Evolutionary conservation across 2,113 vertebrate species (phyloP), one percentile per base, ranked within the genome.

Genomic region (Riparia riparia): DNA sequence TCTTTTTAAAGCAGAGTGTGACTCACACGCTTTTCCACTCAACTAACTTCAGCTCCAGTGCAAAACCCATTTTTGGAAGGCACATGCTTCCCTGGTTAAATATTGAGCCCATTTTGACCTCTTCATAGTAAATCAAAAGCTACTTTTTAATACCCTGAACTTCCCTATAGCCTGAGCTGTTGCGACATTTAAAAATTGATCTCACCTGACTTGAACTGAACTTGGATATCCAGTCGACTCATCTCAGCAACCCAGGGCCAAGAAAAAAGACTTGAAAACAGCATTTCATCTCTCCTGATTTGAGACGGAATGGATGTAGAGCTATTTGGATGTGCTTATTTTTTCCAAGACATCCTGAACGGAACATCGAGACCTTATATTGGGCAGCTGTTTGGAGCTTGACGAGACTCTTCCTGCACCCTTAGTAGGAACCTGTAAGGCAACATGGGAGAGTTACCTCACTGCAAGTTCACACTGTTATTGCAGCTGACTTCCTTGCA

Each of bases 61-160:
- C 17, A 77, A 84, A 93, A 61, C 18, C 26, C 21, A 63, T 77
- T 83, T 56, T 24, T 37, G 80, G 71, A 83, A 90, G 71, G 31
- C 61, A 74, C 47, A 56, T 61, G 24, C 44, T 90, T 45, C 31
- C n/a, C 70, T 85, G 29, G 88, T 95, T 97, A 93, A 95, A 93
- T 60, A 90, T 50, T 77, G 70, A 93, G 57, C 79, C 42, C 16
- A 16, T 61, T 72, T 74, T 92, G 74, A 92, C 45, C 21, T 72
- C 71, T 76, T 72, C 1, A 9, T 32, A 53, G 82, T 51, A 93
- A 93, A 72, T 42, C 29, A 68, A 72, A 87, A 90, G 51, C 44
- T 89, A 17, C 34, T 37, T 91, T 86, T 85, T 74, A 76, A 37
- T 69, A 42, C 37, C 14, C 29, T 17, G 2, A 34, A 57, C 63